Percentiles rank a stretch among this genome's conserved stretches.
These are phyloP conservation scores for Papilio protenor DNA, from an alignment of 2,888 invertebrate genomes.

Conservation along the genomic window DNA sequence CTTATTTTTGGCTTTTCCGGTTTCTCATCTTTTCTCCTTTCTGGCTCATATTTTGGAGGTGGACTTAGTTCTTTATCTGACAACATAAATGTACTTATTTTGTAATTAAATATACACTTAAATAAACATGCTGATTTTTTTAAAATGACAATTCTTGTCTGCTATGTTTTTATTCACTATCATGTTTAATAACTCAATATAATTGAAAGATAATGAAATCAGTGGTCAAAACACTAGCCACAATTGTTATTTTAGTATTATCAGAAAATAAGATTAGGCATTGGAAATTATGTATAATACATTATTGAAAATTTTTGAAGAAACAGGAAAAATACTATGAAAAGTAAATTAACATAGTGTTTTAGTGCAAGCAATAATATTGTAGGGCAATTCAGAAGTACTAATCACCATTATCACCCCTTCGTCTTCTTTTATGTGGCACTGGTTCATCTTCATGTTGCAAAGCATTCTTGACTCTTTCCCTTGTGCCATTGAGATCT, in stretches of 20 bases:
- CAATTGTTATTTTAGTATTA: not conserved
- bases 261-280: not conserved
- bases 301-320: not conserved
- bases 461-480: conserved; percentile 91
- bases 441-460: conserved; percentile 89
- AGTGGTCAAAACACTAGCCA: not conserved
- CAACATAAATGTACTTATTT: not conserved
- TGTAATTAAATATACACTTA: not conserved
- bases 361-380: not conserved
- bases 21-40: conserved; percentile 74
- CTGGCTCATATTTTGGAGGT: conserved; percentile 70
- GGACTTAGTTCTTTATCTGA: conserved; percentile 66
- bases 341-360: not conserved
- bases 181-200: no score
- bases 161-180: no score
- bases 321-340: not conserved
- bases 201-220: not conserved
- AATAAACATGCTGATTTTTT: no score
- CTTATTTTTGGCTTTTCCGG: conserved; percentile 84
- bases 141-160: no score
- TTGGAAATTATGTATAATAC: not conserved
- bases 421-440: conserved; percentile 85
- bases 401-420: conserved; percentile 66
- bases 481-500: conserved; percentile 86
- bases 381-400: conserved; percentile 13